Evolutionary conservation across 2,797 vertebrate genomes (phyloP), one percentile per base, ranked within the genome.

Genomic region (Poeciliopsis infans): DNA sequence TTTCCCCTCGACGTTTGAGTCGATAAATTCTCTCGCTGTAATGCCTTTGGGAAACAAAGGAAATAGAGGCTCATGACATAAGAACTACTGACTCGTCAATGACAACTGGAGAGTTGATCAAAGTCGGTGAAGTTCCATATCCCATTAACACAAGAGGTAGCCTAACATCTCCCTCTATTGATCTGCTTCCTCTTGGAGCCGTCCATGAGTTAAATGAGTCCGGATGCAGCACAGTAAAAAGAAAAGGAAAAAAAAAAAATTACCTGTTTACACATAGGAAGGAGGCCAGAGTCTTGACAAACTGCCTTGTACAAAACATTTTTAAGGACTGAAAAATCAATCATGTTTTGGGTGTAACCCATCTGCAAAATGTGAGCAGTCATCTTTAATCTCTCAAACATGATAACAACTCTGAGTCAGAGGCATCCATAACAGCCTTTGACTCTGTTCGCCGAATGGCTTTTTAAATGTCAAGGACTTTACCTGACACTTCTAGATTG

Each of bases 401-500:
- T 90, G 91, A 93, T 92, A 93, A 94, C 91, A 92, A 90, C 82
- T 89, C 74, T 31, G 78, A 93, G 82, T 86, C 92, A 89, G 87
- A 89, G 68, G 86, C 87, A 89, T 93, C 88, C 80, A 85, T 91
- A 91, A 88, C 89, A 91, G 86, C 72, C 86, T 91, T 88, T 83
- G 89, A 93, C 89, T 93, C 87, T 84, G 79, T 87, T 93, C 75
- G 76, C 85, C 55, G 83, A 94, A 94, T 92, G 90, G 90, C 93
- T 93, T 94, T 95, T 95, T 81, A 95, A 96, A 96, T 96, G 95
- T 96, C 95, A 96, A 93, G 93, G 91, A 94, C 93, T 93, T 94
- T 91, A 93, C 91, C 92, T 92, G 92, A 94, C 91, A 94, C 89
- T 88, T 92, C 77, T 55, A 88, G 92, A 93, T 89, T 94, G 93